phyloP scores from a whole-genome alignment of 2,797 vertebrate genomes.

The Myotis daubentonii region DNA sequence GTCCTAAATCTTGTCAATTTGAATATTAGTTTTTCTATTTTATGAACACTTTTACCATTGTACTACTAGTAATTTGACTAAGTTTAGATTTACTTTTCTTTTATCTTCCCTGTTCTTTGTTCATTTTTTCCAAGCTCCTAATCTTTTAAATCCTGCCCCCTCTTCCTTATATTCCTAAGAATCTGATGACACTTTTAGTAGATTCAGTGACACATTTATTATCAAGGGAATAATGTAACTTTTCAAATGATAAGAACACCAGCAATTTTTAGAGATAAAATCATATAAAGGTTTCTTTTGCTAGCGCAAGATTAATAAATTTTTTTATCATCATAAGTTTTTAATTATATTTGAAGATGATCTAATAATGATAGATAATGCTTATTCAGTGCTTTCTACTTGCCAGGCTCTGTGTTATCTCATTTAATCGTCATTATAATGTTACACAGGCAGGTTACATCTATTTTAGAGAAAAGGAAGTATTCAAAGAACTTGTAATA shows the following conservation, averaged over 20 bases:
- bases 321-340: background rate
- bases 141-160: background rate
- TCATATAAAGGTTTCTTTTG: conserved; percentile 2
- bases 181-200: background rate
- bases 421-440: background rate
- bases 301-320: background rate
- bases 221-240: background rate
- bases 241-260: background rate
- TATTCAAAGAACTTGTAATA: background rate
- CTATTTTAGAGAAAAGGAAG: background rate
- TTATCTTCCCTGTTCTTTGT: background rate
- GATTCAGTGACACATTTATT: background rate
- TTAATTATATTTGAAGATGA: conserved; percentile 22
- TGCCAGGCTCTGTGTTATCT: background rate
- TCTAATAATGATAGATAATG: background rate
- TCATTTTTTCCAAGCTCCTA: background rate
- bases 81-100: background rate
- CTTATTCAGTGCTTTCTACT: background rate
- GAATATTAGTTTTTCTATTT: conserved; percentile 8
- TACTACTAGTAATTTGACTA: background rate
- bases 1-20: background rate
- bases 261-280: conserved; percentile 6
- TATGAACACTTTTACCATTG: background rate
- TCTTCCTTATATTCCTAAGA: background rate
- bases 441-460: background rate